Base-by-base conservation (phyloP, 2,888 invertebrate species). In the Mechanitis messenoides region DNA sequence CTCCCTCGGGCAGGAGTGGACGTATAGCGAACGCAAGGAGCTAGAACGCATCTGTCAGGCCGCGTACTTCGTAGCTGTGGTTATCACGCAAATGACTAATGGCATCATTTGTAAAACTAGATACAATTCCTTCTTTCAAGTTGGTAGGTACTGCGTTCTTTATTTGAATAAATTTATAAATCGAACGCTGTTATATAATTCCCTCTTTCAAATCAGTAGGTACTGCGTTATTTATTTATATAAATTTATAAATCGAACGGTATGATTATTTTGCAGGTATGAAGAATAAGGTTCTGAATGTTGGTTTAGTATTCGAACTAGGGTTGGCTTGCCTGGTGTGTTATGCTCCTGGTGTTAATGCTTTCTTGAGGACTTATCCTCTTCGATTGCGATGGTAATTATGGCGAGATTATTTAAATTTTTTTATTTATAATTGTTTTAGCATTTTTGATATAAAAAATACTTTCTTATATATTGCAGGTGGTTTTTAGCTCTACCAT, bases 401-500 rank as follows among this genome's bases (percentile, higher is more conserved):
- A 28, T 45, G 63, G 33, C 9, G 11, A n/a, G 28, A 28, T 31
- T 3, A 33, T 3, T 45, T 28, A 5, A 42, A 53, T 28, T 33
- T 3, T 56, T 33, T 35, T 33, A n/a, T 56, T n/a, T 46, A 12
- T 33, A 6, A n/a, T n/a, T n/a, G 20, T 20, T 20, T 56, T 33
- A 6, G 33, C 31, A 2, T 20, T 20, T 42, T 42, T 35, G 33
- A 20, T 20, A 1, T 20, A 1, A 20, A 20, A 20, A 20, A 20
- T 20, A 20, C 0, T 20, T 20, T 20, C 3, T 12, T 54, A 12
- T 12, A 9, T n/a, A 33, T 68, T 64, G 20, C 67, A 90, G 95
- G 95, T 95, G 94, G 93, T 92, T 94, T 76, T 92, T 94, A 55
- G 93, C 93, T 42, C 69, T 95, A 63, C 95, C 95, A 12, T 94